Conservation (phyloP, 2,797 vertebrate species). For the Phataginus tetradactyla region DNA sequence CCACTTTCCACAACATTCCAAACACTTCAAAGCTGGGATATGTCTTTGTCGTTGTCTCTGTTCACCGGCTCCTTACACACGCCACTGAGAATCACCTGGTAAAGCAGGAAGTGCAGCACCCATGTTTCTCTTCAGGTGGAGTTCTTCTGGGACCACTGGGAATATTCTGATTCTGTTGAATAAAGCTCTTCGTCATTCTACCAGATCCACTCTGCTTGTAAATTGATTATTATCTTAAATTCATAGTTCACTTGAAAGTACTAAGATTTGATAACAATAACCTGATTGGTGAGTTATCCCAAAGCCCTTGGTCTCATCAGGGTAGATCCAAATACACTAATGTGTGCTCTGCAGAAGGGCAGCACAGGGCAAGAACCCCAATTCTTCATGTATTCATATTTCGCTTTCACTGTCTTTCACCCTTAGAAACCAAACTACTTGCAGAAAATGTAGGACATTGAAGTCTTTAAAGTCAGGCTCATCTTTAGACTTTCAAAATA, state of each 20-base stretch:
- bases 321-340: conserved; percentile 78
- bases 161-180: conserved; percentile 77
- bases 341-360: conserved; percentile 72
- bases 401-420: conserved; percentile 72
- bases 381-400: conserved; percentile 48
- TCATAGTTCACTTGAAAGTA: conserved; percentile 79
- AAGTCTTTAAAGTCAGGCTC: conserved; percentile 79
- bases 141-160: conserved; percentile 75
- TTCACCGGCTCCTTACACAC: background rate
- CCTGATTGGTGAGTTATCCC: conserved; percentile 83
- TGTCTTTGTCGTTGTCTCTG: background rate
- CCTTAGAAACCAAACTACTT: conserved; percentile 70
- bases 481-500: conserved; percentile 82
- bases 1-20: background rate
- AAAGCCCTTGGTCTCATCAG: conserved; percentile 79
- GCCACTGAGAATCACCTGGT: background rate
- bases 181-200: conserved; percentile 79
- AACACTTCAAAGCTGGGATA: background rate
- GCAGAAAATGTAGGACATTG: conserved; percentile 72
- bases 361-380: conserved; percentile 45
- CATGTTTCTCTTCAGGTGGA: conserved; percentile 67
- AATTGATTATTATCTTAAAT: conserved; percentile 77
- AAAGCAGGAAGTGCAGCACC: background rate
- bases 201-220: conserved; percentile 75
- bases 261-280: conserved; percentile 79